Conservation (phyloP, 1,140 invertebrate genomes). For the Atta texana region DNA sequence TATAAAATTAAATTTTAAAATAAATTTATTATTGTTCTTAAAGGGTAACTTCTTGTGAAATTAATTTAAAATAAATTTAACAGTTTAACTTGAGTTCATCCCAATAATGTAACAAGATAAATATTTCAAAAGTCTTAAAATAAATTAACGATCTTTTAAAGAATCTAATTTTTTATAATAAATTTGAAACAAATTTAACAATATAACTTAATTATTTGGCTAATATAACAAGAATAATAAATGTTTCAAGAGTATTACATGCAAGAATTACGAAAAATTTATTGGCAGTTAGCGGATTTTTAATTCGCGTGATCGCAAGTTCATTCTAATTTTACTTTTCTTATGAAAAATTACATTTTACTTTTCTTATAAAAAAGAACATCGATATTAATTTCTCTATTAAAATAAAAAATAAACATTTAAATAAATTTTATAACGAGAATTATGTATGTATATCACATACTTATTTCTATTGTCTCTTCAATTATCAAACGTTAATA, state of each 20-base stretch:
- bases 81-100: conserved; percentile 39
- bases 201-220: conserved; percentile 26
- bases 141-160: not conserved
- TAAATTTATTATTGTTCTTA: not conserved
- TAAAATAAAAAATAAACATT: not conserved
- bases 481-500: not conserved
- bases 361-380: not conserved
- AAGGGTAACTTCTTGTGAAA: not conserved
- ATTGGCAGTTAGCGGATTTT: not conserved
- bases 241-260: conserved; percentile 30
- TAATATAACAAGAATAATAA: conserved; percentile 46
- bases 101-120: conserved; percentile 36
- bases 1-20: not conserved
- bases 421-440: not conserved
- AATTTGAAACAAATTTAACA: conserved; percentile 28
- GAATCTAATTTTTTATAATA: not conserved
- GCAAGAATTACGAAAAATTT: not conserved
- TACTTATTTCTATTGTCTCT: not conserved
- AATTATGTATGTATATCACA: not conserved
- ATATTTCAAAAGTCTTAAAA: conserved; percentile 33
- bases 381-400: not conserved
- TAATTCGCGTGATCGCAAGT: not conserved
- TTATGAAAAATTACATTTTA: not conserved
- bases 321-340: not conserved
- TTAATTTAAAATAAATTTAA: conserved; percentile 22